These are phyloP conservation scores for Papilio protenor DNA, from an alignment of 2,888 invertebrate species.

Conservation along the genomic window DNA sequence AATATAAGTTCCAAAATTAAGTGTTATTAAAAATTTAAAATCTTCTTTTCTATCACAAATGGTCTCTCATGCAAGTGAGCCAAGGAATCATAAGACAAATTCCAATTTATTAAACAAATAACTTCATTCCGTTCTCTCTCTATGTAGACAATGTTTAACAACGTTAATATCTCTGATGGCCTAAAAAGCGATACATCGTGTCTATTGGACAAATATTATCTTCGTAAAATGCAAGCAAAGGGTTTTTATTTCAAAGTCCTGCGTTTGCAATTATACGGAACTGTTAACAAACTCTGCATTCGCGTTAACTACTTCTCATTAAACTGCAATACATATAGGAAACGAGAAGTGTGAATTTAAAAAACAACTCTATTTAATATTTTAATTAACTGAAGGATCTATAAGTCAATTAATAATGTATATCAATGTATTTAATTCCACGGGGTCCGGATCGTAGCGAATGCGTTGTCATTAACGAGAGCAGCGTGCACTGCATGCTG, in stretches of 20 bases:
- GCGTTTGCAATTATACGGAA: constrained; percentile 54
- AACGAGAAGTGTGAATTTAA: neutral
- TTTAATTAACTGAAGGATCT: neutral
- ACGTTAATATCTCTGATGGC: constrained; percentile 1
- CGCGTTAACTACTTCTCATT: constrained; percentile 45
- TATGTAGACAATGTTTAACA: neutral
- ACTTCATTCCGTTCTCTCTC: neutral
- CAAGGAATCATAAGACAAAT: neutral
- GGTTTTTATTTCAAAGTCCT: constrained; percentile 51
- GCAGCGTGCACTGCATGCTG: constrained; percentile 25
- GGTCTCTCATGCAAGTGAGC: neutral
- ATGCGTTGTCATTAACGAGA: constrained; percentile 42
- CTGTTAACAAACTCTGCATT: constrained; percentile 43
- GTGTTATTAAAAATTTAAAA: too few species aligned
- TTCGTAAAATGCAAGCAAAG: constrained; percentile 50
- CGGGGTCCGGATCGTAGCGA: constrained; percentile 32
- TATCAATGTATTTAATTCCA: neutral
- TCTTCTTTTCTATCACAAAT: too few species aligned
- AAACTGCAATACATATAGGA: constrained; percentile 38
- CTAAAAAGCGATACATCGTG: constrained; percentile 10
- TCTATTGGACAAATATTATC: constrained; percentile 40
- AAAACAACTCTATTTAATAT: too few species aligned
- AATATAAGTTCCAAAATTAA: neutral
- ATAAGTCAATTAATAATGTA: neutral
- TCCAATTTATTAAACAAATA: neutral